These are phyloP conservation scores for Lasioglossum albipes DNA, from an alignment of 1,140 invertebrate species.

Conservation along the genomic window DNA sequence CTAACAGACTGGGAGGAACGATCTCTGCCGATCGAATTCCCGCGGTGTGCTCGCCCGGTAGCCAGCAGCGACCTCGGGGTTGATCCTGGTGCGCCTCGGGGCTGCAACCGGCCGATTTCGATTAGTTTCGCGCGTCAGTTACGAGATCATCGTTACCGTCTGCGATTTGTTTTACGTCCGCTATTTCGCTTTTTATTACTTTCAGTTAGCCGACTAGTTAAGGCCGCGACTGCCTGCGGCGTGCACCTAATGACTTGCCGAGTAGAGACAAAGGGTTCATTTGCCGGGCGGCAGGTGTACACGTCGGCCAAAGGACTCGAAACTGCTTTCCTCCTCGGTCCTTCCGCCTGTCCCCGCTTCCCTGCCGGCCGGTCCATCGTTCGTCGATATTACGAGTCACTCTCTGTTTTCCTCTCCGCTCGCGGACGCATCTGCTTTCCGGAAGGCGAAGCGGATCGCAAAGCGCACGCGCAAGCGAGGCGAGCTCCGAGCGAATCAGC, in stretches of 20 bases:
- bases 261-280: constrained; percentile 68
- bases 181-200: constrained; percentile 58
- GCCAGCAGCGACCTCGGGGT: neutral
- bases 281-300: constrained; percentile 67
- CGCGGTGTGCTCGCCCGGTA: constrained; percentile 5
- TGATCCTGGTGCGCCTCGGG: neutral
- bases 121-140: constrained; percentile 28
- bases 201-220: constrained; percentile 61
- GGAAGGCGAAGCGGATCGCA: constrained; percentile 15
- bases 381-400: constrained; percentile 36
- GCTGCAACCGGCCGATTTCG: constrained; percentile 35
- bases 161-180: constrained; percentile 53
- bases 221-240: constrained; percentile 53
- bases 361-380: neutral
- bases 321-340: constrained; percentile 27
- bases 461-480: too few species aligned
- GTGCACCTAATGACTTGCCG: constrained; percentile 67
- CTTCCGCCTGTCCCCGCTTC: neutral
- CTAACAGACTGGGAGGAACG: neutral
- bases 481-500: neutral
- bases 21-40: constrained; percentile 18
- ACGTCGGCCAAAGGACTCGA: constrained; percentile 37
- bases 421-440: constrained; percentile 53
- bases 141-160: constrained; percentile 50
- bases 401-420: constrained; percentile 27